Conservation (phyloP, 1,140 invertebrate species). For the Myzus persicae region DNA sequence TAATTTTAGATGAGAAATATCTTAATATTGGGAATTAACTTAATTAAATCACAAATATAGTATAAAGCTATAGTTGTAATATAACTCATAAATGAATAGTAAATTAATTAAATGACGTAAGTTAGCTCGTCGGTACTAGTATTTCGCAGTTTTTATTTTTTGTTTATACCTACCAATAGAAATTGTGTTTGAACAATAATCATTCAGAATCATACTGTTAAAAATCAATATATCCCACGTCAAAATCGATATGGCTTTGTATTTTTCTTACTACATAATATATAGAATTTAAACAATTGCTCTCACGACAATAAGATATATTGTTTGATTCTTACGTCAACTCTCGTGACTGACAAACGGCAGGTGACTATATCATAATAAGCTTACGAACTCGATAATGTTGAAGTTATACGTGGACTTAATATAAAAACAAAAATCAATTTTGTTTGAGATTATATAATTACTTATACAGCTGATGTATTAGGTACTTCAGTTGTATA, state of each 20-base stretch:
- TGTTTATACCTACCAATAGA: neutral
- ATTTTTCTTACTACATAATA: neutral
- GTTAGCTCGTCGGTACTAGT: neutral
- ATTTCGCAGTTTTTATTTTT: neutral
- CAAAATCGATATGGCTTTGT: neutral
- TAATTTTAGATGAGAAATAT: neutral
- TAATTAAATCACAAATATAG: neutral
- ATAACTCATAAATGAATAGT: neutral
- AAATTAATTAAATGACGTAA: neutral
- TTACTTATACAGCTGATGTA: neutral
- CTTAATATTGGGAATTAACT: neutral
- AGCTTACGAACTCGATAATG: neutral
- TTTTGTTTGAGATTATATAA: neutral
- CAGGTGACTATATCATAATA: neutral
- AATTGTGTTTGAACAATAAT: neutral
- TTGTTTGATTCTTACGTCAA: constrained; percentile 6
- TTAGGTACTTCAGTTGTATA: constrained; percentile 26
- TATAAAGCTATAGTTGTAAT: neutral
- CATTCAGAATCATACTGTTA: neutral
- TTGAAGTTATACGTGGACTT: neutral
- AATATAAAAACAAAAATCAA: neutral
- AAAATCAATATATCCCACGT: neutral
- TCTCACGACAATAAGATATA: neutral
- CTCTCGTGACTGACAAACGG: neutral
- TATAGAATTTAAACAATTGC: neutral